Base-by-base conservation (phyloP, 1,140 invertebrate species). In the Bilobella aurantiaca region DNA sequence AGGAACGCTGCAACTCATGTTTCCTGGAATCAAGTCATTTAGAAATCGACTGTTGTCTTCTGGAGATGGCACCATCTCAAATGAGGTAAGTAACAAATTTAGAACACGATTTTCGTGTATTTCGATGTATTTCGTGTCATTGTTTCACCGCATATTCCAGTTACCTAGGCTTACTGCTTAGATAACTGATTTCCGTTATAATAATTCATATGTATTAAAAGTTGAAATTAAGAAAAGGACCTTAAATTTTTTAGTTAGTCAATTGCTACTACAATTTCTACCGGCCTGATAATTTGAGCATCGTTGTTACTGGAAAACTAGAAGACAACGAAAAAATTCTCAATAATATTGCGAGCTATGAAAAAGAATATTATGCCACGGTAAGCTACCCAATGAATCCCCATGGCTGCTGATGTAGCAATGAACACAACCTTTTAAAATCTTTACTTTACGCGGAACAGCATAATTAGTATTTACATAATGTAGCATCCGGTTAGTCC, bases 1-100 rank as follows among this genome's bases (percentile, higher is more conserved):
- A 62, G 70, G 53, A 34, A 72, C 70, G 2, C 47, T 72, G n/a
- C 67, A 72, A 37, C 34, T 62, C n/a, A 65, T 72, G 59, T 72
- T 69, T 57, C 67, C 67, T 21, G 57, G 60, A 5, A 47, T 65
- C 14, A 49, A 42, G 16, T 37, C 65, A 3, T 72, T 72, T 31
- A 58, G 64, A 47, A 72, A 72, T 63, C 62, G 70, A 23, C 30
- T 72, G 3, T 28, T 69, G 0, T 49, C 25, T 34, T 62, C 65
- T 16, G 65, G 29, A 21, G 66, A 66, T 46, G 37, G 28, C 25
- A 56, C 42, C 23, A n/a, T 66, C 0, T 34, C 49, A 2, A 25
- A 23, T 21, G 66, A 69, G 63, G 69, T 71, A 63, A 29, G 16
- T 14, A 37, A 37, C 42, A 1, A 3, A 14, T 25, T 56, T 14